Evolutionary conservation across 1,140 invertebrate genomes (phyloP).

Genomic region (Drosophila melanogaster): DNA sequence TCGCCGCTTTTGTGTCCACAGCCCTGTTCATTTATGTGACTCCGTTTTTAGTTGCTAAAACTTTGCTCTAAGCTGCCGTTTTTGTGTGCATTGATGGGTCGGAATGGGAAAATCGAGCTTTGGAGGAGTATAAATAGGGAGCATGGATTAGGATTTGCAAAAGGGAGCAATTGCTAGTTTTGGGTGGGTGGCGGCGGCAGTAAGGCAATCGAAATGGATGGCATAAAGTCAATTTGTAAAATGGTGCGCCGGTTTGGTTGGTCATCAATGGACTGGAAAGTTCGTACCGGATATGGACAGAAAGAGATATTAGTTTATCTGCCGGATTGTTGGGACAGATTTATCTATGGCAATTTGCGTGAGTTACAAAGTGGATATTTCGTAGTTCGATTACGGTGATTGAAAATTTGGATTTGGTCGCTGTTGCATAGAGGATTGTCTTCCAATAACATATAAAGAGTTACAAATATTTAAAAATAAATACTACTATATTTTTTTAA

Average conservation of each 20-base stretch:
- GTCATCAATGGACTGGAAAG: constrained; percentile 72
- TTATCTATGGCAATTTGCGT: constrained; percentile 36
- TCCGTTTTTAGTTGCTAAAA: constrained; percentile 70
- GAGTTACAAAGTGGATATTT: constrained; percentile 19
- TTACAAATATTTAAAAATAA: too few relatives aligned
- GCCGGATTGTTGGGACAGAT: constrained; percentile 42
- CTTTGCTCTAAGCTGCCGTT: constrained; percentile 51
- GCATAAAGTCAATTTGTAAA: constrained; percentile 61
- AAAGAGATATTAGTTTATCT: constrained; percentile 56
- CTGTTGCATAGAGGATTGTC: background rate
- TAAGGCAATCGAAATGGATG: constrained; percentile 46
- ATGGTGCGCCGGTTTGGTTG: constrained; percentile 51
- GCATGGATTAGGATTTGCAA: constrained; percentile 16
- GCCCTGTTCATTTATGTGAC: constrained; percentile 65
- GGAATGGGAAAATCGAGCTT: background rate
- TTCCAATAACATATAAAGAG: too few relatives aligned
- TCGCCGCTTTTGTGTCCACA: constrained; percentile 11
- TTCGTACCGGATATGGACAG: constrained; percentile 42
- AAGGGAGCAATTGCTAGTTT: background rate
- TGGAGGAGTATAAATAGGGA: constrained; percentile 6
- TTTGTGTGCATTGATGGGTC: constrained; percentile 45
- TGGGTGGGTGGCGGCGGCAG: background rate
- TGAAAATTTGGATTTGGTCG: constrained; percentile 1
- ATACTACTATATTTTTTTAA: too few relatives aligned
- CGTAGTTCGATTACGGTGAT: constrained; percentile 25